These are phyloP conservation scores for Sphecodes monilicornis DNA, from an alignment of 2,888 invertebrate genomes.

Conservation along the genomic window DNA sequence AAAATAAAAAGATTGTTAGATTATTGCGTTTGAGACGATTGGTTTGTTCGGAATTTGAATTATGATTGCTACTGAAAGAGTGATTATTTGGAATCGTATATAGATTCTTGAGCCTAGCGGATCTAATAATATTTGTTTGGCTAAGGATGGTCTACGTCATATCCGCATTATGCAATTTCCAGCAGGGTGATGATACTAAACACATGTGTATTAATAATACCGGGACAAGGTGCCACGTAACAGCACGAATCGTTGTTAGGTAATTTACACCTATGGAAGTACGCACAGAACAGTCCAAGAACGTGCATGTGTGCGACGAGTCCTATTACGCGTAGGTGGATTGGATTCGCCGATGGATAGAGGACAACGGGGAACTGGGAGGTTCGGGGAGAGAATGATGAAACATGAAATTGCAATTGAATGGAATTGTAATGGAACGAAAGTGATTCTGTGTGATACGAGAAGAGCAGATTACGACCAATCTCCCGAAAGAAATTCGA, in stretches of 20 bases:
- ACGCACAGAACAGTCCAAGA: conserved; percentile 33
- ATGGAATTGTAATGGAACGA: conserved; percentile 73
- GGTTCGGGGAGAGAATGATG: conserved; percentile 48
- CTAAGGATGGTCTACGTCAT: not conserved
- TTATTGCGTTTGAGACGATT: too few relatives aligned
- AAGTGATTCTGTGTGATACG: conserved; percentile 66
- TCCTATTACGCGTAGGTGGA: conserved; percentile 65
- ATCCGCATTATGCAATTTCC: not conserved
- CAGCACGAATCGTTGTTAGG: not conserved
- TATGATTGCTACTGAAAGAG: too few relatives aligned
- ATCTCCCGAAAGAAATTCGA: not conserved
- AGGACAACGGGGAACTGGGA: not conserved
- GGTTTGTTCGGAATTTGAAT: too few relatives aligned
- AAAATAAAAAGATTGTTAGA: too few relatives aligned
- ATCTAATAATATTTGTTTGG: too few relatives aligned
- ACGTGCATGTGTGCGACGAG: conserved; percentile 52
- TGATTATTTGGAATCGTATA: too few relatives aligned
- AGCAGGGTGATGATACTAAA: not conserved
- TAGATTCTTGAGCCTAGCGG: too few relatives aligned
- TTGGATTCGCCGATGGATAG: conserved; percentile 59
- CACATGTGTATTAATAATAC: not conserved
- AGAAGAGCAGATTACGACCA: conserved; percentile 38
- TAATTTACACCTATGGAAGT: conserved; percentile 15
- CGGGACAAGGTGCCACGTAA: not conserved
- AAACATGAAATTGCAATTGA: conserved; percentile 74